Evolutionary conservation across 1,140 invertebrate genomes (phyloP).

Genomic region (Proctacanthus coquilletti): DNA sequence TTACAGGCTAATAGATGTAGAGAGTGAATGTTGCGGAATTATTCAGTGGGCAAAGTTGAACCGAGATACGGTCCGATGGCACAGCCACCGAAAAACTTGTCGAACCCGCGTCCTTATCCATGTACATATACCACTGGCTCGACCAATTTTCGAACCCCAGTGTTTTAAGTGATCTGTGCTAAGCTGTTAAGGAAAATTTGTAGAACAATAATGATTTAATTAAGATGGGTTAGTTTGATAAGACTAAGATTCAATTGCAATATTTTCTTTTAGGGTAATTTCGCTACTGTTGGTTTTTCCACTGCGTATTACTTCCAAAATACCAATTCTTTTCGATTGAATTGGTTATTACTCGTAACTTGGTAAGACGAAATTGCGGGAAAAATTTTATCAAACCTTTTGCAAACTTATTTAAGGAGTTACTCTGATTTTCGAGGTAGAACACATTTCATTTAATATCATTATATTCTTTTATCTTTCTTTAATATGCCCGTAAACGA

Average conservation of each 20-base stretch:
- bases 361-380: too few relatives aligned
- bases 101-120: conserved; percentile 27
- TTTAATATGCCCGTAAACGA: too few relatives aligned
- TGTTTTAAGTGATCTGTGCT: conserved; percentile 37
- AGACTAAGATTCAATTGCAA: conserved; percentile 9
- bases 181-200: conserved; percentile 21
- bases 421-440: too few relatives aligned
- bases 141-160: conserved; percentile 31
- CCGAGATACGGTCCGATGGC: conserved; percentile 25
- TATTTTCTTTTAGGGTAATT: background rate
- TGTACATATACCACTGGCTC: conserved; percentile 31
- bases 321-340: too few relatives aligned
- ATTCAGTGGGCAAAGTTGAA: conserved; percentile 29
- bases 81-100: conserved; percentile 25
- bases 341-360: too few relatives aligned
- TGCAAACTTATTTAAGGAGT: too few relatives aligned
- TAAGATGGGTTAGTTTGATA: conserved; percentile 11
- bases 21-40: too few relatives aligned
- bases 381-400: too few relatives aligned
- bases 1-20: too few relatives aligned
- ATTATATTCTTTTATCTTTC: too few relatives aligned
- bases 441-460: too few relatives aligned
- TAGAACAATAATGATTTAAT: conserved; percentile 11
- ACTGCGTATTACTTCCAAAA: background rate
- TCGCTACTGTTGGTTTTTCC: too few relatives aligned